Conservation (phyloP, 2,113 vertebrate species). For the Melanerpes formicivorus region DNA sequence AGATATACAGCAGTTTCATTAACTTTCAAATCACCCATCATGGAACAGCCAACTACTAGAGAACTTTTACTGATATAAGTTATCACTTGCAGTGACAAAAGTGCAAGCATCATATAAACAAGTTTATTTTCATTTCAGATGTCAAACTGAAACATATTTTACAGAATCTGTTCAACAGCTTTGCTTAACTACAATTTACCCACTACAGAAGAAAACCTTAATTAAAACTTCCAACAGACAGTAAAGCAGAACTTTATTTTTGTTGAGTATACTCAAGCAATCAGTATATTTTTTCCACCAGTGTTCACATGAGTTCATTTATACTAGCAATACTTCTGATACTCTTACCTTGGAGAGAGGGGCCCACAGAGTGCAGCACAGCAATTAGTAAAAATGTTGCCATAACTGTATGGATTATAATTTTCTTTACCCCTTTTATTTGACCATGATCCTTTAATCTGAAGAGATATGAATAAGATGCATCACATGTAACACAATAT, state of each 20-base stretch:
- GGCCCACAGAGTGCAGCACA: constrained; percentile 96
- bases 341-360: constrained; percentile 90
- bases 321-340: not conserved
- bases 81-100: not conserved
- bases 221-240: not conserved
- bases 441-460: constrained; percentile 99
- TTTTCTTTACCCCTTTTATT: constrained; percentile 98
- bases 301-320: not conserved
- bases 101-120: not conserved
- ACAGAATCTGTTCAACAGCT: not conserved
- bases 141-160: not conserved
- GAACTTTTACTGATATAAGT: not conserved
- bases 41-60: not conserved
- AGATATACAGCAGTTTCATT: not conserved
- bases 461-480: constrained; percentile 60
- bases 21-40: not conserved
- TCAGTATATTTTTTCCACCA: not conserved
- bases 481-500: not conserved
- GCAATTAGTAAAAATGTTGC: constrained; percentile 96
- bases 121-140: not conserved
- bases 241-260: not conserved
- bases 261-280: not conserved
- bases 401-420: constrained; percentile 97
- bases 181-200: not conserved
- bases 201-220: not conserved